Percentiles rank a stretch among this genome's conserved stretches.
Conservation (phyloP, 1,140 invertebrate genomes). For the Drosophila gunungcola region DNA sequence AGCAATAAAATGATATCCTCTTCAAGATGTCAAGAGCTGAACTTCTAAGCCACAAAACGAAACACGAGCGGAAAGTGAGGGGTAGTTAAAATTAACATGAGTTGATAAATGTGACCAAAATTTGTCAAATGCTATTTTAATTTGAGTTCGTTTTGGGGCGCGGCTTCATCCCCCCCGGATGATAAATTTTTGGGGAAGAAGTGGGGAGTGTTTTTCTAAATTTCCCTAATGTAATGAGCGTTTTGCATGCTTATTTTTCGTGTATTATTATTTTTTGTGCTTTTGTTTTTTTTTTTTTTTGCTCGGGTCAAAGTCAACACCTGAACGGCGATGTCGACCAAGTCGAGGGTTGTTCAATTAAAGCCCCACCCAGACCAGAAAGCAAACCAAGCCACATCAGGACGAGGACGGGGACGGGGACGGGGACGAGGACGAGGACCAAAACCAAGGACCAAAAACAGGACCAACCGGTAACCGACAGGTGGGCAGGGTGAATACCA, state of each 20-base stretch:
- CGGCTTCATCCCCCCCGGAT: conserved; percentile 25
- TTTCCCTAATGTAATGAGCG: conserved; percentile 75
- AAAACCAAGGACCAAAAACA: conserved; percentile 10
- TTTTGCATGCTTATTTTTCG: conserved; percentile 58
- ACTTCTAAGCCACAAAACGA: not conserved
- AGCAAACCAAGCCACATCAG: conserved; percentile 40
- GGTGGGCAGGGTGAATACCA: conserved; percentile 12
- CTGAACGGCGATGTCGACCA: conserved; percentile 46
- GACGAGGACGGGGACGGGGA: conserved; percentile 1
- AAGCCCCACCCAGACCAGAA: conserved; percentile 51
- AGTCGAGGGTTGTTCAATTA: conserved; percentile 64
- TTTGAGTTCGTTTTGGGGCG: conserved; percentile 53
- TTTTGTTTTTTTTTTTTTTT: conserved; percentile 19
- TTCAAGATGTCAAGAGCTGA: conserved; percentile 7
- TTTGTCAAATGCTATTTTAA: conserved; percentile 78
- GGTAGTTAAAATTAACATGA: conserved; percentile 57
- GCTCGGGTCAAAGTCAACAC: conserved; percentile 70
- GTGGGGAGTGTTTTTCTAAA: conserved; percentile 6
- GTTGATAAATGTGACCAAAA: conserved; percentile 70
- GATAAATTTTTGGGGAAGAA: conserved; percentile 22
- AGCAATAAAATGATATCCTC: conserved; percentile 3
- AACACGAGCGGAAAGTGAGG: not conserved
- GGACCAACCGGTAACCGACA: conserved; percentile 17
- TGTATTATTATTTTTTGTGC: conserved; percentile 22
- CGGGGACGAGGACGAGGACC: no score